Base-by-base conservation (phyloP, 2,113 vertebrate genomes). In the Dasyurus viverrinus region DNA sequence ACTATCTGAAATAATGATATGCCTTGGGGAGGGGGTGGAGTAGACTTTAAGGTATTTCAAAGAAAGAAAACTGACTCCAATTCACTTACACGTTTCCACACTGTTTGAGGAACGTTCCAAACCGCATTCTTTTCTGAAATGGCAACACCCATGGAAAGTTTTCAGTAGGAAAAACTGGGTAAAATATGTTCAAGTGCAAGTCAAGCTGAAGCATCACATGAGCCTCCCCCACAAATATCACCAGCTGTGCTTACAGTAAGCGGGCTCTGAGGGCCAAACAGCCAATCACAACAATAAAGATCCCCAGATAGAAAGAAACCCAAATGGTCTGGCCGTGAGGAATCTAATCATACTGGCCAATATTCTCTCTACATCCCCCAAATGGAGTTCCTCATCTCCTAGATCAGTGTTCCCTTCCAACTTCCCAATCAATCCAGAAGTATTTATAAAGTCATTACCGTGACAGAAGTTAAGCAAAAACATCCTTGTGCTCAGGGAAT, bases 311-410 rank as follows among this genome's bases (percentile, higher is more conserved):
- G 60, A 76, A 68, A 36, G 30, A 68, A 14, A 16, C n/a, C 24
- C 14, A 3, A 42, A 36, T 54, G 30, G 0, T 0, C 52, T 0
- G 1, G 54, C 0, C 2, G 2, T 0, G 0, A 48, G 76, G 16
- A 91, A 27, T 16, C 36, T 27, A 2, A 53, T 46, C 52, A 25
- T 3, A 12, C 22, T 57, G 52, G 89, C 11, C 8, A 36, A 4
- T 0, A 19, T 30, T 47, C 55, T 46, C 36, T 54, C 42, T 48
- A 8, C 11, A 0, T 24, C 25, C 46, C 5, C 10, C 9, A 7
- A 0, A 0, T 11, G 22, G 48, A 42, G 46, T 26, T 60, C 53
- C 68, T 92, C 42, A 52, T 36, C 14, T 16, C 23, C 0, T 57
- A 27, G 55, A 26, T 27, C 27, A 36, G 11, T 60, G 27, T 16